Evolutionary conservation across 2,888 invertebrate species (phyloP).

Genomic region (Mechanitis mazaeus): DNA sequence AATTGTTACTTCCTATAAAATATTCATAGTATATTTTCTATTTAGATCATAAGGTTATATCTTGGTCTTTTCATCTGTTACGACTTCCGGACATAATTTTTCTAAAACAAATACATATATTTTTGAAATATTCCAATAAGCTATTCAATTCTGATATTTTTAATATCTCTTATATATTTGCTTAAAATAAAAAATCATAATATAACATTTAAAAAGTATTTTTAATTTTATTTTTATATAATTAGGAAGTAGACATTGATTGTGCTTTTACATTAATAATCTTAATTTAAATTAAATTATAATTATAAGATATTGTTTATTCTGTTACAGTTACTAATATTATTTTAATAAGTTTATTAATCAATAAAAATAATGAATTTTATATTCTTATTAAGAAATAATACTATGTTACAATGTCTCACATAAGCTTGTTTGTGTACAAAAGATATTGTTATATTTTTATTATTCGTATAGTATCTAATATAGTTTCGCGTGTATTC

Average conservation of each 20-base stretch:
- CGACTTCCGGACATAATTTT: too few relatives aligned
- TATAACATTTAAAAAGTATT: too few relatives aligned
- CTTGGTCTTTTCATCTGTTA: too few relatives aligned
- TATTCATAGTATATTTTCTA: too few relatives aligned
- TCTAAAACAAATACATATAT: neutral
- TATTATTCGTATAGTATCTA: constrained; percentile 7
- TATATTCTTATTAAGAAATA: neutral
- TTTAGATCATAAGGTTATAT: too few relatives aligned
- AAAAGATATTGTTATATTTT: constrained; percentile 5
- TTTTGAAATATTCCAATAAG: neutral
- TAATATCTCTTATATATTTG: neutral
- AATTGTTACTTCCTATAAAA: constrained; percentile 1
- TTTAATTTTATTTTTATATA: too few relatives aligned
- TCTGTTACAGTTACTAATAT: too few relatives aligned
- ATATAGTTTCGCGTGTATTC: constrained; percentile 11
- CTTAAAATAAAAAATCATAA: neutral
- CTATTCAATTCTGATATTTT: neutral
- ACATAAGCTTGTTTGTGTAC: neutral
- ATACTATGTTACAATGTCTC: neutral
- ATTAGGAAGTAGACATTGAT: too few relatives aligned
- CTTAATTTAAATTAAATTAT: too few relatives aligned
- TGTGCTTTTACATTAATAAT: too few relatives aligned
- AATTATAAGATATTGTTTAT: too few relatives aligned
- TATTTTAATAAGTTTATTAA: too few relatives aligned
- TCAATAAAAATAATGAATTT: neutral